Evolutionary conservation across 1,140 invertebrate genomes (phyloP).

Genomic region (Leucophenga varia): DNA sequence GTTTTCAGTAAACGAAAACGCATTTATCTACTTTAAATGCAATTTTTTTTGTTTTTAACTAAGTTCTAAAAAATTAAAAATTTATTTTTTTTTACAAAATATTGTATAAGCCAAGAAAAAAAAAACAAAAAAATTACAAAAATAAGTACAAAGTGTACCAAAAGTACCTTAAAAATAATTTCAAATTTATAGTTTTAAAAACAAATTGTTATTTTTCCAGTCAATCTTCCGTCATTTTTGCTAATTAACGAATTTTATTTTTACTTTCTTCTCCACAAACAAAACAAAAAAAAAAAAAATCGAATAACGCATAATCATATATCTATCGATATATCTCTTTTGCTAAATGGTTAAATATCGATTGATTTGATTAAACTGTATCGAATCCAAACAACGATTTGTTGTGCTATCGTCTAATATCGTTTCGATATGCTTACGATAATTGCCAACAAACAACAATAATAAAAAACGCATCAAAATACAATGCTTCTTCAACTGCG

Average conservation of each 20-base stretch:
- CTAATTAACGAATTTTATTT: constrained; percentile 53
- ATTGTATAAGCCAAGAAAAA: constrained; percentile 22
- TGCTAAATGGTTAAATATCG: too few species aligned
- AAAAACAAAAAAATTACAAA: constrained; percentile 28
- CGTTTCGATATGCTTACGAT: too few species aligned
- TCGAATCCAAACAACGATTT: constrained; percentile 21
- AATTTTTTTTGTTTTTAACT: constrained; percentile 28
- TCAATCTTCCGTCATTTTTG: constrained; percentile 17
- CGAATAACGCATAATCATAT: background rate
- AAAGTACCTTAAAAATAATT: constrained; percentile 5
- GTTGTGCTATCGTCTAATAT: constrained; percentile 20
- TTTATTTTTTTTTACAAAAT: constrained; percentile 17
- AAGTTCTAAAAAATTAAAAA: constrained; percentile 25
- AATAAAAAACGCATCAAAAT: constrained; percentile 11
- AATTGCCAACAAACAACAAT: constrained; percentile 10
- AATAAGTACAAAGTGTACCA: too few species aligned
- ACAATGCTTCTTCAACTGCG: constrained; percentile 1
- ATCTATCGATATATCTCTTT: too few species aligned
- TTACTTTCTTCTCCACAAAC: constrained; percentile 53
- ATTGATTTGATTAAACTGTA: constrained; percentile 32
- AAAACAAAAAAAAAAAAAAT: constrained; percentile 30
- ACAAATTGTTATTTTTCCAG: background rate
- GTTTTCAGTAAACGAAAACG: constrained; percentile 37
- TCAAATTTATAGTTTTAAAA: background rate
- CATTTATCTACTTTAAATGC: constrained; percentile 49